Base-by-base conservation (phyloP, 2,888 invertebrate genomes). In the Chymomyza amoena region DNA sequence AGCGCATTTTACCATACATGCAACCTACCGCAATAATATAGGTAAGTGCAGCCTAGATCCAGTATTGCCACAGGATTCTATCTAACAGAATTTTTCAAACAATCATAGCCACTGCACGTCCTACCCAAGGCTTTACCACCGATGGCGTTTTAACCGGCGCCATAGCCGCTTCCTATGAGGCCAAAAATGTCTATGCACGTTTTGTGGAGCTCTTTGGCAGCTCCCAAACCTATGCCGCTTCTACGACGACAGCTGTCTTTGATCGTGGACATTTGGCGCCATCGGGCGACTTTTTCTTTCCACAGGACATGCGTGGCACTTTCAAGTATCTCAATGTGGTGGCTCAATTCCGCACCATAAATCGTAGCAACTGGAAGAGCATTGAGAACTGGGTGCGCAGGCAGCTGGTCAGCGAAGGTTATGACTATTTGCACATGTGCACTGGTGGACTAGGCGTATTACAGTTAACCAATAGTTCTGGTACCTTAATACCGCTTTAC, bases 321-420 rank as follows among this genome's bases (percentile, higher is more conserved):
- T 93, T 91, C 81, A 92, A 92, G 73, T 93, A 92, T 72, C 84
- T 92, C 4, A 93, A 93, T 78, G 91, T 89, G 0, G 92, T 92
- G 0, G 93, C 93, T 0, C 93, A 93, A 73, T 93, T 93, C 91
- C 89, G 91, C 63, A 89, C 89, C 0, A 93, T 94, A 75, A 94
- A 94, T 79, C 92, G 89, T 0, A 91, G 92, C 13, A 94, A 94
- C 78, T 94, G 94, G 94, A 89, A 92, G 51, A 71, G 73, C 0
- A 81, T 93, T 16, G 94, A 94, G 84, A 70, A 57, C 1, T 90
- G 90, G 76, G 89, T 92, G 3, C 78, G 76, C 4, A 70, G 62
- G 4, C 28, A 73, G 57, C 57, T 25, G 57, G 57, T 25, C 15
- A 25, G 2, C 15, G 10, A 39, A 56, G 3, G 18, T 28, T 1